These are phyloP conservation scores for Hirundo rustica DNA, from an alignment of 2,797 vertebrate species.

Conservation along the genomic window DNA sequence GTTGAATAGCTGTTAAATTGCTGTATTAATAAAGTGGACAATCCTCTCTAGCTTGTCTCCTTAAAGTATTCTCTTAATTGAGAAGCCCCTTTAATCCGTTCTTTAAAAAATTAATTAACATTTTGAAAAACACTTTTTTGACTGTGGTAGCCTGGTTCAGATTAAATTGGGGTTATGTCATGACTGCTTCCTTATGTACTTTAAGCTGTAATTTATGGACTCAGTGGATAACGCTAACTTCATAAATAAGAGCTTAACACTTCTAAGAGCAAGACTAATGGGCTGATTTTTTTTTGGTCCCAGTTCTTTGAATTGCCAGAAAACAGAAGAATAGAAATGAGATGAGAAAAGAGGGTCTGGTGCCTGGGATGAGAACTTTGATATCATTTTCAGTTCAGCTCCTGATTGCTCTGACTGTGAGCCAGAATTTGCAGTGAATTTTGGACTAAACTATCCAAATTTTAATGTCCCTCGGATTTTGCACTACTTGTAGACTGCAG, in stretches of 20 bases:
- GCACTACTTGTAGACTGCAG: neutral
- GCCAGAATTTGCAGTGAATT: neutral
- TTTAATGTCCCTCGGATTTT: neutral
- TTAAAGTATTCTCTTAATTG: slow-evolving; percentile 38
- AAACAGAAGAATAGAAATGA: slow-evolving; percentile 2
- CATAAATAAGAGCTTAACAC: neutral
- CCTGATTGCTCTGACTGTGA: neutral
- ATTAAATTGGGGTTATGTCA: neutral
- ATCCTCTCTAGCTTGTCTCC: slow-evolving; percentile 3
- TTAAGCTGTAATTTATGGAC: neutral
- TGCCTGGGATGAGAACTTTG: neutral
- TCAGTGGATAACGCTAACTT: neutral
- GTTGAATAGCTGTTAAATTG: slow-evolving; percentile 30
- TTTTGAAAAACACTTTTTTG: slow-evolving; percentile 18
- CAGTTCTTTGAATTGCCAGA: neutral
- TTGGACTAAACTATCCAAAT: neutral
- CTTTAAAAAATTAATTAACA: slow-evolving; percentile 48
- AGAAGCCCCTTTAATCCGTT: slow-evolving; percentile 29
- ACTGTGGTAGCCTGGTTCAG: neutral
- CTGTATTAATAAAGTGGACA: slow-evolving; percentile 36
- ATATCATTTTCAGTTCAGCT: neutral
- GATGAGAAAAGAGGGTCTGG: neutral
- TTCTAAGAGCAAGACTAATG: slow-evolving; percentile 6
- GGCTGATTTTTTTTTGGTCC: neutral
- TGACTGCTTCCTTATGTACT: neutral